phyloP scores from a whole-genome alignment of 2,888 invertebrate genomes.

The Cremastobaeus sp. region DNA sequence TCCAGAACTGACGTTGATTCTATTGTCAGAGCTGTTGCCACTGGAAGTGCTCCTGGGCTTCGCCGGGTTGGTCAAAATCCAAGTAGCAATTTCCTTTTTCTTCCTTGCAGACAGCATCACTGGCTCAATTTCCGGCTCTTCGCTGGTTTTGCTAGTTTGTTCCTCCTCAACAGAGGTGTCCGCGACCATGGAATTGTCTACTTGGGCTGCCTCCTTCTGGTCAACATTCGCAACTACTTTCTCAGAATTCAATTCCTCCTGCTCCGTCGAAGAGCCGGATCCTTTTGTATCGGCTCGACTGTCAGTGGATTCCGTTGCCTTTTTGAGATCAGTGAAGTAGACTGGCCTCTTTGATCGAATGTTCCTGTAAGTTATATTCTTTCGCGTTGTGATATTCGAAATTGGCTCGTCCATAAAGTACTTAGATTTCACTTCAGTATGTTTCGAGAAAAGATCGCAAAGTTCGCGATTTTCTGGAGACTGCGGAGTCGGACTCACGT shows the following conservation, averaged over 20 bases:
- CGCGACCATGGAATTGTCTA: background rate
- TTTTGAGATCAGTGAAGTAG: conserved; percentile 57
- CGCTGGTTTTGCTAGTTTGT: background rate
- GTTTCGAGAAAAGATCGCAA: conserved; percentile 19
- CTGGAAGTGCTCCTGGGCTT: conserved; percentile 67
- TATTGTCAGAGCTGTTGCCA: conserved; percentile 67
- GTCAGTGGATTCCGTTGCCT: conserved; percentile 57
- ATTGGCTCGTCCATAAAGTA: conserved; percentile 40
- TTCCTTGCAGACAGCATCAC: conserved; percentile 68
- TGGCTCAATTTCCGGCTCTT: conserved; percentile 15
- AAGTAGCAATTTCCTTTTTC: conserved; percentile 70
- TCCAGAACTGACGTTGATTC: conserved; percentile 69
- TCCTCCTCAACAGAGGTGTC: conserved; percentile 2
- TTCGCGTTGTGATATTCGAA: conserved; percentile 28
- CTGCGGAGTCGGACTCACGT: conserved; percentile 38
- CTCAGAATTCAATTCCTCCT: conserved; percentile 8
- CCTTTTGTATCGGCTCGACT: conserved; percentile 58
- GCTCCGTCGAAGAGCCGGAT: conserved; percentile 50
- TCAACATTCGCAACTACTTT: conserved; percentile 17
- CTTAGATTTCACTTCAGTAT: conserved; percentile 23
- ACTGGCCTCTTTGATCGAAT: conserved; percentile 55
- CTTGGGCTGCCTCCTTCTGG: background rate
- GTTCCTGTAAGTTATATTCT: conserved; percentile 39
- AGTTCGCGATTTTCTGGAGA: background rate
- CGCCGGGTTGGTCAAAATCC: conserved; percentile 69